Base-by-base conservation (phyloP, 2,113 vertebrate genomes). In the Oenanthe oenanthe region DNA sequence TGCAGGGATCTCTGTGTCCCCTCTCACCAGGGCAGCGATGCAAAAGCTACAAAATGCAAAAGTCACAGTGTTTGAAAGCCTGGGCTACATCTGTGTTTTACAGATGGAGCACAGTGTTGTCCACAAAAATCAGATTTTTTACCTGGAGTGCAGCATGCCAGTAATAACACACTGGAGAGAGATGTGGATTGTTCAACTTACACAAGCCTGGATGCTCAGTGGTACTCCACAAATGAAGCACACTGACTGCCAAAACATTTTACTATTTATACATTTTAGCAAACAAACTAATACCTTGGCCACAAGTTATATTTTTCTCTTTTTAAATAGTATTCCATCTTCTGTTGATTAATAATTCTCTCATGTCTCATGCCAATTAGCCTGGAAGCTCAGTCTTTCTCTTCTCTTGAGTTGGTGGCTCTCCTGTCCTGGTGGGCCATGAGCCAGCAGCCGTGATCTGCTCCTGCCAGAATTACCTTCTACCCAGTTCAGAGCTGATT, bases 361-460 rank as follows among this genome's bases (percentile, higher is more conserved):
- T 60, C 20, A 10, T 0, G 0, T 47, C 29, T 40, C 62, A 15
- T 18, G n/a, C 31, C 40, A 48, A 42, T 68, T 82, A 61, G 14
- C 26, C 25, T 1, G 0, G 25, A 22, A 42, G 29, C 12, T 89
- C 34, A 10, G n/a, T 61, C 36, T 54, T 66, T 60, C 18, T 51
- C 16, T 47, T 53, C 20, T 17, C 17, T 36, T 54, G 20, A 4
- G 70, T 10, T 17, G 7, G 29, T 40, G 24, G 11, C 7, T 67
- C 31, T 45, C 2, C 2, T 31, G 47, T 25, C 17, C 25, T 2
- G 0, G 25, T 15, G 29, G 13, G 31, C 54, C 14, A 5, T 48
- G 47, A 75, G 29, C 68, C 40, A 68, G 40, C 42, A 54, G 47
- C 31, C 1, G 0, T 26, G 25, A 68, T 75, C 31, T 75, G 29